A percentile compares a stretch with the other conserved stretches of the same genome.
phyloP scores from a whole-genome alignment of 2,888 invertebrate species.

The Amblyteles armatorius region DNA sequence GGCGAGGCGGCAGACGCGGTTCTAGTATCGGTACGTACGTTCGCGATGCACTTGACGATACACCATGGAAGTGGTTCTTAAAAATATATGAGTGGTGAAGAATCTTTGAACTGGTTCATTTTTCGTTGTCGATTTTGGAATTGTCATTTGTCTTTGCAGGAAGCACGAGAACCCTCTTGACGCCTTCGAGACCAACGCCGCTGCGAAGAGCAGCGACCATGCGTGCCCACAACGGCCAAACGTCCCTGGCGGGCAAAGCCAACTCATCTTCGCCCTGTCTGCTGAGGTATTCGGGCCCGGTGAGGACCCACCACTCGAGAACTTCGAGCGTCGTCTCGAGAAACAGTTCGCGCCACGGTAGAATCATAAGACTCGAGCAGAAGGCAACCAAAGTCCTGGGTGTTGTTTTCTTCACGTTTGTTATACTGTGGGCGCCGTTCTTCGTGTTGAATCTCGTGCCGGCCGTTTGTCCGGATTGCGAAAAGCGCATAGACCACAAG shows the following conservation, averaged over 20 bases:
- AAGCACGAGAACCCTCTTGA: conserved; percentile 85
- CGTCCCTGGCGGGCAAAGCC: conserved; percentile 76
- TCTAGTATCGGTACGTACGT: conserved; percentile 89
- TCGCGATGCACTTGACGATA: no score
- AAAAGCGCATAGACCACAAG: conserved; percentile 90
- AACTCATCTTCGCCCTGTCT: conserved; percentile 87
- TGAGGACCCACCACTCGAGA: conserved; percentile 90
- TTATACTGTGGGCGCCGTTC: conserved; percentile 98
- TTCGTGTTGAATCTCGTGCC: conserved; percentile 95
- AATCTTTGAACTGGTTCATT: background rate
- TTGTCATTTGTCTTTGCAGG: conserved; percentile 77
- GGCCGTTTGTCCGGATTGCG: conserved; percentile 93
- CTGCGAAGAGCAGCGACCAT: conserved; percentile 87
- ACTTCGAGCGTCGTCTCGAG: conserved; percentile 93
- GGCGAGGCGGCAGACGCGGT: conserved; percentile 89
- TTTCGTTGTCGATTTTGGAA: background rate
- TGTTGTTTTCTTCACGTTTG: conserved; percentile 97
- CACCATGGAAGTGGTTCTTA: no score
- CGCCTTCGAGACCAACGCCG: conserved; percentile 83
- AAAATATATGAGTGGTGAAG: background rate
- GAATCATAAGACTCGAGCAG: conserved; percentile 95
- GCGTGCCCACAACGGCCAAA: conserved; percentile 86
- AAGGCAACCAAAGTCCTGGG: conserved; percentile 98
- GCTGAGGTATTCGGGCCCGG: conserved; percentile 86
- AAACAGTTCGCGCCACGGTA: conserved; percentile 93